Conservation (phyloP, 2,888 invertebrate species). For the Eristalis tenax region DNA sequence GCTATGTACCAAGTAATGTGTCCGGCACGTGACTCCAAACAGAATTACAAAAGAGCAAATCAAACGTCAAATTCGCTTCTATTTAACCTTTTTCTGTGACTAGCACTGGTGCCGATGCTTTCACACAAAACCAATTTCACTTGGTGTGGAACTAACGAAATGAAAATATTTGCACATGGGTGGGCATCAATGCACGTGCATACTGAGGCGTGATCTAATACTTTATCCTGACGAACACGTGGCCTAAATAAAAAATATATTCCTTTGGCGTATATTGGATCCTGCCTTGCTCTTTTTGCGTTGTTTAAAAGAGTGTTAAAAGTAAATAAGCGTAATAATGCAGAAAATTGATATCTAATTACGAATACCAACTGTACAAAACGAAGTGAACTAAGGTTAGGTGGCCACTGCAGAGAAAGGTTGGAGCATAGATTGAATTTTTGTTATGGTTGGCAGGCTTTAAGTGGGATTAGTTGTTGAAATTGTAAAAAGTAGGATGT, state of each 20-base stretch:
- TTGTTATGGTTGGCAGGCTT: not conserved
- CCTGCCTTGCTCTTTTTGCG: conserved; percentile 50
- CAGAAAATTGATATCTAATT: conserved; percentile 80
- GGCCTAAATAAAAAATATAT: conserved; percentile 51
- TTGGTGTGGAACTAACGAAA: conserved; percentile 74
- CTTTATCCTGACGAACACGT: conserved; percentile 60
- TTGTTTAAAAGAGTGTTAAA: conserved; percentile 66
- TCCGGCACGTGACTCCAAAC: conserved; percentile 68
- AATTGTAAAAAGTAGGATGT: not conserved
- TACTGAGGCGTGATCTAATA: conserved; percentile 68
- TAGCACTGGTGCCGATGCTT: conserved; percentile 19
- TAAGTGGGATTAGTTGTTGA: not conserved
- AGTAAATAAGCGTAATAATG: conserved; percentile 77
- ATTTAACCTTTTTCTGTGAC: conserved; percentile 73
- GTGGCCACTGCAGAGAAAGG: not conserved
- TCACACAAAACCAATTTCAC: conserved; percentile 55
- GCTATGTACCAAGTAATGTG: conserved; percentile 66
- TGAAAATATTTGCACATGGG: conserved; percentile 76
- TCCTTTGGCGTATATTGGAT: conserved; percentile 8
- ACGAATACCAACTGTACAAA: conserved; percentile 48
- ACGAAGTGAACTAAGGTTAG: conserved; percentile 25
- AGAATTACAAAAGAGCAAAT: conserved; percentile 69
- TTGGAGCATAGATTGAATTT: conserved; percentile 15
- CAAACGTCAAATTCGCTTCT: conserved; percentile 77
- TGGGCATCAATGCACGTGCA: conserved; percentile 72